phyloP scores from a whole-genome alignment of 2,113 vertebrate species.

The Brachypodius melanocephalos region DNA sequence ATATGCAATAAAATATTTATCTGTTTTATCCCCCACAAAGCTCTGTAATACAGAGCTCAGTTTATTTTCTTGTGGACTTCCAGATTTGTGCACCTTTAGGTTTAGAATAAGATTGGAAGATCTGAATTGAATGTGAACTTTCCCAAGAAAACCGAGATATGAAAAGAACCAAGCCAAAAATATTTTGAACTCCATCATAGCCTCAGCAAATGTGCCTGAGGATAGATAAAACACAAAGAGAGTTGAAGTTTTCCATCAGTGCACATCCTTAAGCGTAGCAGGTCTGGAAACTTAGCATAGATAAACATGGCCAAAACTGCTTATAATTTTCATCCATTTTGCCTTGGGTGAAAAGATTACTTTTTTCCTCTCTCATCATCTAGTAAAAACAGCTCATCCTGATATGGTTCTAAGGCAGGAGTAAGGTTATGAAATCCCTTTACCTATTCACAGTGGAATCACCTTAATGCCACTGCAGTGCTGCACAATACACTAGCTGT shows the following conservation, averaged over 20 bases:
- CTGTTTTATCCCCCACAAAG: rapidly evolving
- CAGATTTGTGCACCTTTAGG: not conserved
- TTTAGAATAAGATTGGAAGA: not conserved
- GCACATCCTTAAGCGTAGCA: rapidly evolving
- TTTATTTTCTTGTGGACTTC: not conserved
- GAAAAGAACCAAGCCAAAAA: not conserved
- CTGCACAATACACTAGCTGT: not conserved
- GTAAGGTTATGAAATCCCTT: not conserved
- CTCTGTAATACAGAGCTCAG: not conserved
- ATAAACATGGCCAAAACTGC: not conserved
- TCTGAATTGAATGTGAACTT: not conserved
- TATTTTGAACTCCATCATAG: not conserved
- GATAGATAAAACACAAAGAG: not conserved
- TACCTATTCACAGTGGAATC: not conserved
- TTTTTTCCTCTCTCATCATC: not conserved
- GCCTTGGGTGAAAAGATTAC: not conserved
- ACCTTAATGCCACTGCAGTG: not conserved
- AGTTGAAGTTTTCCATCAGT: not conserved
- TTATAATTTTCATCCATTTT: not conserved
- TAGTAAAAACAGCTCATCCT: not conserved
- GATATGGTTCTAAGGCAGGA: not conserved
- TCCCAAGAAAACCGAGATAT: not conserved
- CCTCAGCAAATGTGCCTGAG: not conserved
- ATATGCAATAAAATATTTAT: not conserved
- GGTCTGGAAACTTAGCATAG: not conserved